Percentiles rank a stretch among this genome's conserved stretches.
phyloP scores from a whole-genome alignment of 2,797 vertebrate species.

The Xyrichtys novacula region DNA sequence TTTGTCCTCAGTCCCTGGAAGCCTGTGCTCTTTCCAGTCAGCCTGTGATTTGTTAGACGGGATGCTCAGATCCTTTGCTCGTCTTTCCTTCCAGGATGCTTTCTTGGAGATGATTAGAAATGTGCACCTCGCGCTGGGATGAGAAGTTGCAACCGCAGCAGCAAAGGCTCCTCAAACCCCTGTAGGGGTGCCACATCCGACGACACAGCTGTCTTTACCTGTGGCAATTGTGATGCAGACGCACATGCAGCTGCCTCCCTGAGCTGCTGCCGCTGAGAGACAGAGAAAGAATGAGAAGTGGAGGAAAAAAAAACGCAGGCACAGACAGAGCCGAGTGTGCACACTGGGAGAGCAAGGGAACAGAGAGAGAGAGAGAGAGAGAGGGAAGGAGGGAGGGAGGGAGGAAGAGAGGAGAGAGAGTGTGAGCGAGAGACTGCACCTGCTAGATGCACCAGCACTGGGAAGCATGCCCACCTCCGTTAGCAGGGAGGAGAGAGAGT shows the following conservation, averaged over 20 bases:
- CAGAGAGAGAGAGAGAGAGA: slow-evolving; percentile 40
- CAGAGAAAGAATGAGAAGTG: slow-evolving; percentile 60
- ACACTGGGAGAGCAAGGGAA: slow-evolving; percentile 64
- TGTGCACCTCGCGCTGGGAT: slow-evolving; percentile 42
- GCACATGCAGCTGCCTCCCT: slow-evolving; percentile 71
- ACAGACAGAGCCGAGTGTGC: slow-evolving; percentile 68
- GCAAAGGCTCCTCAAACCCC: slow-evolving; percentile 35
- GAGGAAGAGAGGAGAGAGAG: slow-evolving; percentile 33
- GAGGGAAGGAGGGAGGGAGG: slow-evolving; percentile 15
- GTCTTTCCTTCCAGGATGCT: slow-evolving; percentile 62
- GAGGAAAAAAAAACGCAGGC: slow-evolving; percentile 40
- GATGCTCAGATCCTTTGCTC: slow-evolving; percentile 63
- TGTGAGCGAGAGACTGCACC: slow-evolving; percentile 77
- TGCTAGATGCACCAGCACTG: slow-evolving; percentile 83
- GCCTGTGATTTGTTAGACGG: slow-evolving; percentile 66
- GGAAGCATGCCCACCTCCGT: slow-evolving; percentile 82
- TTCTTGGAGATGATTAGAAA: slow-evolving; percentile 62
- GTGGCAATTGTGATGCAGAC: slow-evolving; percentile 66
- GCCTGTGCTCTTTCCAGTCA: slow-evolving; percentile 51
- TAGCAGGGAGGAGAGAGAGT: slow-evolving; percentile 66
- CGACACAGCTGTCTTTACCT: slow-evolving; percentile 71
- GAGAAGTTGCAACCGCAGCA: slow-evolving; percentile 52
- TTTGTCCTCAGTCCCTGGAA: slow-evolving; percentile 47
- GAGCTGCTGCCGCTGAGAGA: slow-evolving; percentile 72
- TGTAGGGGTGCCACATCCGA: slow-evolving; percentile 56